Percentiles rank a stretch among this genome's conserved stretches.
Conservation (phyloP, 2,888 invertebrate genomes). For the Cryptus viduatorius region DNA sequence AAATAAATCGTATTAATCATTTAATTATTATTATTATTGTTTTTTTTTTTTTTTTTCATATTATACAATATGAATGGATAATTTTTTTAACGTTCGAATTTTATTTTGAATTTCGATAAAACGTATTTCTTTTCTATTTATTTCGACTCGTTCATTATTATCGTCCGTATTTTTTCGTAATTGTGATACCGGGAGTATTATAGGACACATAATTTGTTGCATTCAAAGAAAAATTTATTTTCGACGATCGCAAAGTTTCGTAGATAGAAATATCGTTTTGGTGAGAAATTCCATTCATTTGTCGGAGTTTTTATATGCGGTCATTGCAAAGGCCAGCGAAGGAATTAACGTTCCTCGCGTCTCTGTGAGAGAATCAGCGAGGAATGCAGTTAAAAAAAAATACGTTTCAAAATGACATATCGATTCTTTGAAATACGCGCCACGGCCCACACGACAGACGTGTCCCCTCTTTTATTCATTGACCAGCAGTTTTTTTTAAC, state of each 20-base stretch:
- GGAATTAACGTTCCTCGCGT: background rate
- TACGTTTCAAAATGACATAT: slow-evolving; percentile 55
- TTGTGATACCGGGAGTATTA: background rate
- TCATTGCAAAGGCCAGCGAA: background rate
- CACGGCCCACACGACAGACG: background rate
- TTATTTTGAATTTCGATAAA: background rate
- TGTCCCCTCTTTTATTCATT: slow-evolving; percentile 35
- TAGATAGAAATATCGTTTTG: background rate
- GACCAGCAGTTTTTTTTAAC: slow-evolving; percentile 59
- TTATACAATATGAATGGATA: background rate
- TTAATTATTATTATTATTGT: background rate
- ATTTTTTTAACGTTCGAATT: background rate
- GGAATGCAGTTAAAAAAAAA: slow-evolving; percentile 20
- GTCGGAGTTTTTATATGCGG: background rate
- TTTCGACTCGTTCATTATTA: background rate
- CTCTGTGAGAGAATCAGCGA: background rate
- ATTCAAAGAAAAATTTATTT: background rate
- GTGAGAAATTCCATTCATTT: background rate
- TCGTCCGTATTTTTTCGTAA: background rate
- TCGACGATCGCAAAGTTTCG: background rate
- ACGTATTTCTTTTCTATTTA: background rate
- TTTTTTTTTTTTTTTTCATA: background rate
- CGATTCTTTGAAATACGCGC: slow-evolving; percentile 38
- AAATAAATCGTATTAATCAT: too few species aligned
- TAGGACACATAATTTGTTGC: background rate